Evolutionary conservation across 35 echinoderm and acorn worm genomes (phyloP).

Genomic region (Diadema setosum): DNA sequence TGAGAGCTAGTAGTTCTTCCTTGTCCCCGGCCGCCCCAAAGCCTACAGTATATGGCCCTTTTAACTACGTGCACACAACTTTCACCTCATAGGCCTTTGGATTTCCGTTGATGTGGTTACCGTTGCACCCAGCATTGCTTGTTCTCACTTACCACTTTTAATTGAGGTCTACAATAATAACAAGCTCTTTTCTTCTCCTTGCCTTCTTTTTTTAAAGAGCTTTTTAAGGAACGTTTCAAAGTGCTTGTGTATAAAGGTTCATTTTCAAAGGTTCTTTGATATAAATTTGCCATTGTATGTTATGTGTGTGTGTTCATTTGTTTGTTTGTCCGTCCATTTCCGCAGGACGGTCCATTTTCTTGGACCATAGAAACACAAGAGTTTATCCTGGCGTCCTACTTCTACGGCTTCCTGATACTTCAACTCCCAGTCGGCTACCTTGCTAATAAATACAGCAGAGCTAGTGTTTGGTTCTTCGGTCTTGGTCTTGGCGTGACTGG

Average conservation of each 20-base stretch:
- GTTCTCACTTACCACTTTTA: background rate
- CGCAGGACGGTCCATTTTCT: slow-evolving; percentile 45
- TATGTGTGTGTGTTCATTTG: background rate
- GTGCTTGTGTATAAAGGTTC: background rate
- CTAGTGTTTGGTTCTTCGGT: slow-evolving; percentile 56
- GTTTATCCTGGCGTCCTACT: slow-evolving; percentile 76
- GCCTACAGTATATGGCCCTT: background rate
- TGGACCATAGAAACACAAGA: slow-evolving; percentile 74
- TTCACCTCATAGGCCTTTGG: no score
- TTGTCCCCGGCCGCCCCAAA: background rate
- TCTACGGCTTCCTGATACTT: slow-evolving; percentile 80
- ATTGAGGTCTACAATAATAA: background rate
- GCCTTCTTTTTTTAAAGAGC: background rate
- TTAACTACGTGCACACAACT: background rate
- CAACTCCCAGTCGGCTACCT: slow-evolving; percentile 85
- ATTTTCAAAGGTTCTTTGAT: background rate
- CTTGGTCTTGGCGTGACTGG: slow-evolving; percentile 65
- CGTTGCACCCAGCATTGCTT: background rate
- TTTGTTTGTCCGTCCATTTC: no score
- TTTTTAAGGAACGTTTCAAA: background rate
- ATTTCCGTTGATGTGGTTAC: no score
- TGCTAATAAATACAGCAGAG: slow-evolving; percentile 28
- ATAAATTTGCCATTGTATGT: background rate
- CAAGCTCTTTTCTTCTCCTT: background rate
- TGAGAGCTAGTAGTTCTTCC: background rate